Conservation (phyloP, 2,797 vertebrate genomes). For the Clamator glandarius region DNA sequence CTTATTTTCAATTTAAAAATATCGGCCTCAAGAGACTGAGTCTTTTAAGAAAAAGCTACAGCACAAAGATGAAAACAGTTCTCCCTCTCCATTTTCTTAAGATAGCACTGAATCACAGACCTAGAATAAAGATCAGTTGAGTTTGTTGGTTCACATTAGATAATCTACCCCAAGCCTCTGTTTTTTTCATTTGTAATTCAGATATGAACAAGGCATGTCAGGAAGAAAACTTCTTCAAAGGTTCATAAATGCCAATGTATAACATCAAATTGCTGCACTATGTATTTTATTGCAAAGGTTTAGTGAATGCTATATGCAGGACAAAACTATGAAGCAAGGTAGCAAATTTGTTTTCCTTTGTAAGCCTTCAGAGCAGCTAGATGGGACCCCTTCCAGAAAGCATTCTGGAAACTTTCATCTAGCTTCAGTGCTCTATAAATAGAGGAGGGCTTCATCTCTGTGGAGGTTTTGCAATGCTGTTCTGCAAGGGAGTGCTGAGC, state of each 20-base stretch:
- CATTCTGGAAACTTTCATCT: slow-evolving; percentile 41
- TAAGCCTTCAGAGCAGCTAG: not conserved
- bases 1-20: not conserved
- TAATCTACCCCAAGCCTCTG: not conserved
- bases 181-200: not conserved
- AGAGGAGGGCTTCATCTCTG: slow-evolving; percentile 54
- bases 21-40: not conserved
- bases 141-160: not conserved
- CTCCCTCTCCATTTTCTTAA: not conserved
- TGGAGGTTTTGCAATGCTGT: not conserved
- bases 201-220: not conserved
- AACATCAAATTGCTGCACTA: not conserved
- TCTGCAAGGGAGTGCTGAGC: not conserved
- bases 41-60: not conserved
- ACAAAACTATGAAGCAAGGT: not conserved
- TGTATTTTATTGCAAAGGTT: not conserved
- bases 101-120: not conserved
- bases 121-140: not conserved
- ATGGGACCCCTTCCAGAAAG: slow-evolving; percentile 46
- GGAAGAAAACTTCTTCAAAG: not conserved
- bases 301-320: not conserved
- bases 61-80: not conserved
- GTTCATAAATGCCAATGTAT: not conserved
- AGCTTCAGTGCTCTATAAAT: slow-evolving; percentile 39
- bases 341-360: not conserved